A percentile compares a stretch with the other conserved stretches of the same genome.
These are phyloP conservation scores for Pristis pectinata DNA, from an alignment of 2,797 vertebrate genomes.

Conservation along the genomic window DNA sequence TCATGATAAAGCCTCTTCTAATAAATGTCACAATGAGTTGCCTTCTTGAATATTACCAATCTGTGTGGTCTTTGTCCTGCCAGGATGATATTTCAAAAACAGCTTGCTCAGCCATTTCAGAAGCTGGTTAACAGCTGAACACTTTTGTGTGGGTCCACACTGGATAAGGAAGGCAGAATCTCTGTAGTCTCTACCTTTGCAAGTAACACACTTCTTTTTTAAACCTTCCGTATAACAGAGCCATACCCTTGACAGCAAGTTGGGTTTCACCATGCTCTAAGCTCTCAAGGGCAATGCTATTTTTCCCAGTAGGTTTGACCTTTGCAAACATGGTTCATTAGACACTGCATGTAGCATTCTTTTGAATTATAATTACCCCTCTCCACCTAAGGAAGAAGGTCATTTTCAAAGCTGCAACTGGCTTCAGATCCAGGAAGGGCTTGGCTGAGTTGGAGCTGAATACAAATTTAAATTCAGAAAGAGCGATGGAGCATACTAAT, in stretches of 20 bases:
- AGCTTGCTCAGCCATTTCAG: too few species aligned
- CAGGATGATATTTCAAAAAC: too few species aligned
- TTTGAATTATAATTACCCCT: slow-evolving; percentile 8
- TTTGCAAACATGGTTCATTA: neutral
- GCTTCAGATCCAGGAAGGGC: neutral
- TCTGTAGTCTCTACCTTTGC: neutral
- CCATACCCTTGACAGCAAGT: neutral
- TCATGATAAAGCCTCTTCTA: too few species aligned
- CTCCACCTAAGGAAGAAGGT: slow-evolving; percentile 7
- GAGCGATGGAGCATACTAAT: neutral
- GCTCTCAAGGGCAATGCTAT: neutral
- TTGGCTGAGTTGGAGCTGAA: neutral
- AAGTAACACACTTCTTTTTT: neutral
- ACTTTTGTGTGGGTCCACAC: too few species aligned
- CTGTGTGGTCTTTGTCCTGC: too few species aligned
- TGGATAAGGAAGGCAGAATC: too few species aligned
- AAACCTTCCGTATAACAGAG: neutral
- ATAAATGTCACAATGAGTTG: too few species aligned
- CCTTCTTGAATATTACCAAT: too few species aligned
- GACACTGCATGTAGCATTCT: neutral
- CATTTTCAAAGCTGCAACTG: neutral
- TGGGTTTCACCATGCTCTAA: neutral
- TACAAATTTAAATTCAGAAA: slow-evolving; percentile 3
- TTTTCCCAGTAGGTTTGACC: neutral
- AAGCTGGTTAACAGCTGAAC: too few species aligned